These are phyloP conservation scores for Bombus difficillimus DNA, from an alignment of 1,140 invertebrate genomes.

Conservation along the genomic window DNA sequence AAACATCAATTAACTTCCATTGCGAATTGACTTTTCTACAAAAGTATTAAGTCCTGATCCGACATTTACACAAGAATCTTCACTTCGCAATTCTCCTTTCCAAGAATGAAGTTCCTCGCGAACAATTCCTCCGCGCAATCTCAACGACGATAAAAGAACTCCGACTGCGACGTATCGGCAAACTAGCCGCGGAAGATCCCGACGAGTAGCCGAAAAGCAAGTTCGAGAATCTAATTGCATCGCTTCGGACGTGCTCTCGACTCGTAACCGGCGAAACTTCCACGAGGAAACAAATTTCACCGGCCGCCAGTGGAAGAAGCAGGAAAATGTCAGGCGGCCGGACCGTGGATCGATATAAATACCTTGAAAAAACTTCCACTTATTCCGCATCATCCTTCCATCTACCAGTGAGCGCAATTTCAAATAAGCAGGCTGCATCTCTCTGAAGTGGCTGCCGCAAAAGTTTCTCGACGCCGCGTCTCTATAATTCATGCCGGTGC, in stretches of 20 bases:
- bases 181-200: not conserved
- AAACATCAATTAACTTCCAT: not conserved
- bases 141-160: not conserved
- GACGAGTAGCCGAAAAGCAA: not conserved
- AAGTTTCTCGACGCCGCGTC: constrained; percentile 35
- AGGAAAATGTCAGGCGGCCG: not conserved
- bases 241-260: not conserved
- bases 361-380: not conserved
- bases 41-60: not conserved
- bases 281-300: not conserved
- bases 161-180: not conserved
- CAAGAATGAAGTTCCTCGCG: not conserved
- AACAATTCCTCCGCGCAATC: not conserved
- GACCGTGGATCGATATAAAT: not conserved
- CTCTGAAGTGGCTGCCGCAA: constrained; percentile 22
- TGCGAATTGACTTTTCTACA: no score
- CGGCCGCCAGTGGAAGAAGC: no score
- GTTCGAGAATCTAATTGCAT: not conserved
- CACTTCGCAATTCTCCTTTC: not conserved
- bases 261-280: not conserved
- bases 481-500: constrained; percentile 42
- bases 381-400: constrained; percentile 25
- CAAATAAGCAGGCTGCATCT: not conserved
- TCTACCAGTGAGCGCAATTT: constrained; percentile 26
- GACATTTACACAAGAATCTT: not conserved